Conservation (phyloP, 2,888 invertebrate species). For the Gastracanthus pulcherrimus region DNA sequence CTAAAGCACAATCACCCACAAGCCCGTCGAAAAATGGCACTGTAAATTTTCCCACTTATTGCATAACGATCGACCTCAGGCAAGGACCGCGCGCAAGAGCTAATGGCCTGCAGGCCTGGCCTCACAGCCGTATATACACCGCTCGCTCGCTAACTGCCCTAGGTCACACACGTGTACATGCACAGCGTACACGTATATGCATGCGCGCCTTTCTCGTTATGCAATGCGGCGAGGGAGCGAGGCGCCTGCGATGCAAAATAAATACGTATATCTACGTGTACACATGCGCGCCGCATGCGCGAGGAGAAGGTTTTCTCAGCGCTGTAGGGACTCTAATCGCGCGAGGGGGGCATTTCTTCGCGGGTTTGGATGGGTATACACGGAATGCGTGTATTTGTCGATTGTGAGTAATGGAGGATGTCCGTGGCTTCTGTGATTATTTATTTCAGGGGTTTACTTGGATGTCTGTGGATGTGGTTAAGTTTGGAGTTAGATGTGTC, state of each 20-base stretch:
- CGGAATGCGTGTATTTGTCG: conserved; percentile 1
- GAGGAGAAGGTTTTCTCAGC: conserved; percentile 7
- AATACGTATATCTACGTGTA: conserved; percentile 25
- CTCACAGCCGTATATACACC: neutral
- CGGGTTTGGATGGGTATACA: neutral
- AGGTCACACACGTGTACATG: conserved; percentile 8
- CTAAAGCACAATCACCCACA: too few species aligned
- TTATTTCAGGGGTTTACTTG: neutral
- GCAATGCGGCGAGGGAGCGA: conserved; percentile 27
- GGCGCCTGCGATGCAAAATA: conserved; percentile 22
- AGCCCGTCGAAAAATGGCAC: neutral
- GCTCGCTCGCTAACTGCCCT: conserved; percentile 4
- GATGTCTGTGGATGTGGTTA: neutral
- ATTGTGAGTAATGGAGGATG: neutral
- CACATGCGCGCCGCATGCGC: neutral
- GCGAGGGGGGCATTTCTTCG: neutral
- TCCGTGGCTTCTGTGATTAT: neutral
- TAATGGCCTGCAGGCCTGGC: neutral
- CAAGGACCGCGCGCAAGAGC: conserved; percentile 11
- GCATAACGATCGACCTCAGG: conserved; percentile 24
- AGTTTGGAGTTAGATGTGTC: neutral
- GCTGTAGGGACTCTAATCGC: neutral
- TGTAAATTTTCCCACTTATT: neutral
- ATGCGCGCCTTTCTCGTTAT: conserved; percentile 46
- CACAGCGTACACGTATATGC: neutral